Conservation (phyloP, 2,113 vertebrate genomes). For the Laterallus jamaicensis region DNA sequence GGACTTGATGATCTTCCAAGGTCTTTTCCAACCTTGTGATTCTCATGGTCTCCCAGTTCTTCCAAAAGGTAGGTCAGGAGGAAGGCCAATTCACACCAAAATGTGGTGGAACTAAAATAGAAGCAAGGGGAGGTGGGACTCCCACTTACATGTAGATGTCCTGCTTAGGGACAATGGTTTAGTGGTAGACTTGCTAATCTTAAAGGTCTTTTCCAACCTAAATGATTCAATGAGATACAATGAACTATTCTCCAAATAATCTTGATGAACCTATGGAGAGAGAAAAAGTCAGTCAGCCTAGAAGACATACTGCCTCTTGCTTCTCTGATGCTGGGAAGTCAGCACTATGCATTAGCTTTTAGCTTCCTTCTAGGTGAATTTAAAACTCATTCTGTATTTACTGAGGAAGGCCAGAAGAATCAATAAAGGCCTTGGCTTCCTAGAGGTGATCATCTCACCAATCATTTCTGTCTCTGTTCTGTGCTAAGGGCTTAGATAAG, state of each 20-base stretch:
- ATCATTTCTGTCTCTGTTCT: slow-evolving; percentile 54
- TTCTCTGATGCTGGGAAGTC: not conserved
- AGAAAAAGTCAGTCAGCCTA: not conserved
- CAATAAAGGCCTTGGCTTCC: slow-evolving; percentile 45
- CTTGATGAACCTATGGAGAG: not conserved
- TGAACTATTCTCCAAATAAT: not conserved
- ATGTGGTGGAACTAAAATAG: not conserved
- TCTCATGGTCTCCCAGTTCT: not conserved
- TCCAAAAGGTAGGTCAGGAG: not conserved
- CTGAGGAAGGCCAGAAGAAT: slow-evolving; percentile 18
- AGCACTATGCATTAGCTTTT: not conserved
- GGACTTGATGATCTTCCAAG: no score
- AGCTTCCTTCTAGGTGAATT: slow-evolving; percentile 13
- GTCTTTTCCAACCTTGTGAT: no score
- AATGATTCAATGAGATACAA: not conserved
- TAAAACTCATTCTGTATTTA: slow-evolving; percentile 47
- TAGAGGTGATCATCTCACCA: slow-evolving; percentile 42
- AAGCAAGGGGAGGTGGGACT: not conserved
- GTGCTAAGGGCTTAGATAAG: slow-evolving; percentile 6
- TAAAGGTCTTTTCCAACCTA: not conserved
- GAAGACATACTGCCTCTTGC: not conserved
- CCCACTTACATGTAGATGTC: accelerated
- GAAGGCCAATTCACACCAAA: not conserved
- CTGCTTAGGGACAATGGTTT: not conserved
- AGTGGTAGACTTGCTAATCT: not conserved